A percentile compares a stretch with the other conserved stretches of the same genome.
Conservation (phyloP, 2,113 vertebrate species). For the Coptodon rendalli region DNA sequence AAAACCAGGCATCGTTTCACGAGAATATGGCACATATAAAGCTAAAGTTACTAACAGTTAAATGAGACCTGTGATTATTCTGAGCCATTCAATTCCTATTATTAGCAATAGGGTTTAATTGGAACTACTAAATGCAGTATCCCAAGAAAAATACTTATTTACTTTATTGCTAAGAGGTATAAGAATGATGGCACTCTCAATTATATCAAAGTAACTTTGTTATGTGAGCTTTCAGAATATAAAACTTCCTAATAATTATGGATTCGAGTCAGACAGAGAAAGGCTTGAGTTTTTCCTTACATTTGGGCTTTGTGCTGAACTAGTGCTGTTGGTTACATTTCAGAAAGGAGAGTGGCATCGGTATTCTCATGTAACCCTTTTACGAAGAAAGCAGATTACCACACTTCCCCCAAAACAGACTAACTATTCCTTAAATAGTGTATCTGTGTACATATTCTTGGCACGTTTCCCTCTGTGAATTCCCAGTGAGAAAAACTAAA, state of each 20-base stretch:
- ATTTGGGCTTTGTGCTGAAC: not conserved
- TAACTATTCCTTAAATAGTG: not conserved
- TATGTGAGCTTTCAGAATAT: not conserved
- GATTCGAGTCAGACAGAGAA: not conserved
- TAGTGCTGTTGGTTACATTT: not conserved
- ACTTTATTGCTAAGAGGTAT: not conserved
- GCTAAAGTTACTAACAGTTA: not conserved
- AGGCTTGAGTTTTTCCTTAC: not conserved
- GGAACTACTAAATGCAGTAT: not conserved
- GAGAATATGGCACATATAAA: not conserved
- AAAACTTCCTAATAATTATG: not conserved
- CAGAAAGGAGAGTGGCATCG: fast-evolving
- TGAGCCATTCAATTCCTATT: not conserved
- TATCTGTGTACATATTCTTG: not conserved
- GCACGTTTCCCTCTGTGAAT: not conserved
- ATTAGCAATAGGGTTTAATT: not conserved
- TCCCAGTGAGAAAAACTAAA: not conserved
- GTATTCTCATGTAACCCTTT: not conserved
- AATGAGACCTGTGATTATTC: not conserved
- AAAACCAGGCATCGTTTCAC: not conserved
- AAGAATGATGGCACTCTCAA: not conserved
- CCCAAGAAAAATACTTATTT: not conserved
- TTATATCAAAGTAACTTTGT: not conserved
- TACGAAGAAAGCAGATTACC: not conserved
- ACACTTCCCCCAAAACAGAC: not conserved